Percentiles rank a stretch among this genome's conserved stretches.
phyloP scores from a whole-genome alignment of 2,797 vertebrate genomes.

The Sebastes minor region DNA sequence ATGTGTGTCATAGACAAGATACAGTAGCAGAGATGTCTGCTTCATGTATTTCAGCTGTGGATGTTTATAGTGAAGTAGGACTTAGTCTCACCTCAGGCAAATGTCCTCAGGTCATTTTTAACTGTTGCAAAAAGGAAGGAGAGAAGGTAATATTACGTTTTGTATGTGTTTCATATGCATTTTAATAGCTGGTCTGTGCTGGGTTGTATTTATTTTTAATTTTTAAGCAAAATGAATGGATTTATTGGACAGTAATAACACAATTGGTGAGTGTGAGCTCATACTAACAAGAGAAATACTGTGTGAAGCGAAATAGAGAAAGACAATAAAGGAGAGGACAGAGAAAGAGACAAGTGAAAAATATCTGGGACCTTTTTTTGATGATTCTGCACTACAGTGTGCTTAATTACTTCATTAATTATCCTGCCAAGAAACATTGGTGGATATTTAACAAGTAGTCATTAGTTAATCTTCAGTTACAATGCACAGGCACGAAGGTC shows the following conservation, averaged over 20 bases:
- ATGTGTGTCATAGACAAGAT: neutral
- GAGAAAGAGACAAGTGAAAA: conserved; percentile 31
- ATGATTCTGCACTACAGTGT: conserved; percentile 66
- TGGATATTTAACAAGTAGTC: conserved; percentile 75
- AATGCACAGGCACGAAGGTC: conserved; percentile 73
- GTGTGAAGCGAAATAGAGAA: conserved; percentile 10
- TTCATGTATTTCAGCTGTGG: neutral
- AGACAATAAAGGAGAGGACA: conserved; percentile 31
- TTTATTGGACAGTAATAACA: neutral
- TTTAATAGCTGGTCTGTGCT: neutral
- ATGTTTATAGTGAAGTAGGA: neutral
- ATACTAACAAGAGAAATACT: neutral
- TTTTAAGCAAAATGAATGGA: neutral
- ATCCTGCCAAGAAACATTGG: conserved; percentile 64
- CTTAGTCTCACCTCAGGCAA: neutral
- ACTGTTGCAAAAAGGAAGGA: neutral
- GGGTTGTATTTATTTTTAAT: neutral
- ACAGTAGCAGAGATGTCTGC: neutral
- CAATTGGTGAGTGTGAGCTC: neutral
- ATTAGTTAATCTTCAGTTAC: conserved; percentile 79
- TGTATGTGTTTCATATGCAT: neutral
- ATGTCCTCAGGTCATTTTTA: conserved; percentile 11
- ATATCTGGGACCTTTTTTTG: conserved; percentile 34
- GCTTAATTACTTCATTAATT: conserved; percentile 81
- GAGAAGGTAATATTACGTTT: neutral